Evolutionary conservation across 2,888 invertebrate species (phyloP).

Genomic region (Hemistola chrysoprasaria): DNA sequence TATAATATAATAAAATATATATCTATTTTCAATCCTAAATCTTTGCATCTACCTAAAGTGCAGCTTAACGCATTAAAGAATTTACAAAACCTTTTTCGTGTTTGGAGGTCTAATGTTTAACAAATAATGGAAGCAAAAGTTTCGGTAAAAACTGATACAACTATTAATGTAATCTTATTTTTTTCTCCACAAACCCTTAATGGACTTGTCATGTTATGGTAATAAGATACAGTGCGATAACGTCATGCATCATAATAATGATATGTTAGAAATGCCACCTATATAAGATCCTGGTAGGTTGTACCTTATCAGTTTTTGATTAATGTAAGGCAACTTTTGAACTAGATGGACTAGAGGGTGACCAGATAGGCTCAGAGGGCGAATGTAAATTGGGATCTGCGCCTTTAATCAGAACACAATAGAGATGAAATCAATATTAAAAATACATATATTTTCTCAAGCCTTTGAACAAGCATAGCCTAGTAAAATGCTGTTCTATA

Average conservation of each 20-base stretch:
- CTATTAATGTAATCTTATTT: conserved; percentile 27
- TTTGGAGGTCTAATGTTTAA: too few relatives aligned
- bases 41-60: too few relatives aligned
- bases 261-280: conserved; percentile 24
- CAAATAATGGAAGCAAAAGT: too few relatives aligned
- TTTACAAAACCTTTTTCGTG: too few relatives aligned
- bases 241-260: conserved; percentile 65
- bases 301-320: conserved; percentile 25
- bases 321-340: conserved; percentile 24
- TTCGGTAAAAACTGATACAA: conserved; percentile 16
- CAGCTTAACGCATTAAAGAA: too few relatives aligned
- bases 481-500: too few relatives aligned
- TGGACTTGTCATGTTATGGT: conserved; percentile 81
- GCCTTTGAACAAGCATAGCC: too few relatives aligned
- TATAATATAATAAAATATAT: too few relatives aligned
- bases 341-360: conserved; percentile 4
- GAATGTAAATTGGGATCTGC: too few relatives aligned
- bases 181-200: conserved; percentile 45
- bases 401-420: not conserved
- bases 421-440: too few relatives aligned
- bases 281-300: conserved; percentile 12
- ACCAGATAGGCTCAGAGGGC: conserved; percentile 8
- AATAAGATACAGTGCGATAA: conserved; percentile 65
- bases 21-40: too few relatives aligned
- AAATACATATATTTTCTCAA: too few relatives aligned